Conservation (phyloP, 2,113 vertebrate species). For the Equus quagga region DNA sequence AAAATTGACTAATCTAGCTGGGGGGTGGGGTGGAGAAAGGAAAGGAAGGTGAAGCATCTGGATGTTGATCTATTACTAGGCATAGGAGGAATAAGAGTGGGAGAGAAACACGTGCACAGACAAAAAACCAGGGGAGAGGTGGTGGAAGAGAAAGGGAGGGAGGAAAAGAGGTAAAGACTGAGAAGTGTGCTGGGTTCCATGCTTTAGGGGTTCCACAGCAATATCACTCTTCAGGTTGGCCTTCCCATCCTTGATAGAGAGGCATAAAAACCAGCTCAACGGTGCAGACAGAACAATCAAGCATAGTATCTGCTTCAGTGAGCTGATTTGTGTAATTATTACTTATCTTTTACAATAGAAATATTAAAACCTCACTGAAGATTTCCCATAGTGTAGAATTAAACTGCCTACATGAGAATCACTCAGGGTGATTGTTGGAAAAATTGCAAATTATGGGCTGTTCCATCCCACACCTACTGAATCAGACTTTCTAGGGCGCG, state of each 20-base stretch:
- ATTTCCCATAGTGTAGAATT: neutral
- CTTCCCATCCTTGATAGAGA: neutral
- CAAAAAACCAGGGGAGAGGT: neutral
- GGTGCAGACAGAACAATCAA: neutral
- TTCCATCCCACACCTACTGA: neutral
- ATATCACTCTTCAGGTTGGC: neutral
- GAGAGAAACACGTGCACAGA: neutral
- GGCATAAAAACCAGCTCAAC: neutral
- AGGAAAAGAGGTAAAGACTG: neutral
- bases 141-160: neutral
- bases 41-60: constrained; percentile 61
- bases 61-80: neutral
- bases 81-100: neutral
- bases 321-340: constrained; percentile 8
- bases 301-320: neutral
- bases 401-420: neutral
- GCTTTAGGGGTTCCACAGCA: neutral
- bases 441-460: neutral
- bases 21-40: neutral
- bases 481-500: constrained; percentile 4
- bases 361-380: neutral
- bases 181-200: neutral
- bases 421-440: neutral
- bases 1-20: neutral
- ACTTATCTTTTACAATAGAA: neutral